Evolutionary conservation across 2,113 vertebrate genomes (phyloP).

Genomic region (Corapipo altera): DNA sequence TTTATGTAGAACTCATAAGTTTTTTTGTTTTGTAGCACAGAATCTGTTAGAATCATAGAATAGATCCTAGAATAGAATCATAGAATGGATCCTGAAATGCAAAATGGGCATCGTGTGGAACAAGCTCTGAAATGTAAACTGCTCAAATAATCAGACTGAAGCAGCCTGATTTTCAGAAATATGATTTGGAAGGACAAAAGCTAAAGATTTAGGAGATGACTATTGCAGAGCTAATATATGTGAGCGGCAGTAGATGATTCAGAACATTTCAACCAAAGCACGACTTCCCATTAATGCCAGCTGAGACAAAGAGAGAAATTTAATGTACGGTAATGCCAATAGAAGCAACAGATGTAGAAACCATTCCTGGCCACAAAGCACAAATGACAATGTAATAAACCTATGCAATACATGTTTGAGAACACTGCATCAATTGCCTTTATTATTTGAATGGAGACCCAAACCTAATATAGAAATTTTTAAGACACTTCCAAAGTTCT

Average conservation of each 20-base stretch:
- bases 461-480: neutral
- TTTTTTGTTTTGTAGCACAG: neutral
- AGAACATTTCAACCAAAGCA: slow-evolving; percentile 53
- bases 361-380: slow-evolving; percentile 36
- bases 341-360: slow-evolving; percentile 28
- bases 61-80: neutral
- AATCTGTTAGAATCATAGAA: neutral
- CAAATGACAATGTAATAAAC: slow-evolving; percentile 56
- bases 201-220: slow-evolving; percentile 27
- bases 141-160: neutral
- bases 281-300: slow-evolving; percentile 38
- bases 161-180: slow-evolving; percentile 43
- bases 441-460: neutral
- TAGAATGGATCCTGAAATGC: neutral
- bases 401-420: neutral
- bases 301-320: slow-evolving; percentile 51
- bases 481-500: neutral
- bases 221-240: slow-evolving; percentile 15
- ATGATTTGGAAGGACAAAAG: slow-evolving; percentile 63
- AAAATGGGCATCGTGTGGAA: neutral
- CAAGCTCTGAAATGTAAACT: slow-evolving; percentile 52
- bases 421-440: neutral
- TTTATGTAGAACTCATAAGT: neutral
- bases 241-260: slow-evolving; percentile 40
- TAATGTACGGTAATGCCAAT: slow-evolving; percentile 33